phyloP scores from a whole-genome alignment of 1,140 invertebrate genomes.

The Acromyrmex echinatior region DNA sequence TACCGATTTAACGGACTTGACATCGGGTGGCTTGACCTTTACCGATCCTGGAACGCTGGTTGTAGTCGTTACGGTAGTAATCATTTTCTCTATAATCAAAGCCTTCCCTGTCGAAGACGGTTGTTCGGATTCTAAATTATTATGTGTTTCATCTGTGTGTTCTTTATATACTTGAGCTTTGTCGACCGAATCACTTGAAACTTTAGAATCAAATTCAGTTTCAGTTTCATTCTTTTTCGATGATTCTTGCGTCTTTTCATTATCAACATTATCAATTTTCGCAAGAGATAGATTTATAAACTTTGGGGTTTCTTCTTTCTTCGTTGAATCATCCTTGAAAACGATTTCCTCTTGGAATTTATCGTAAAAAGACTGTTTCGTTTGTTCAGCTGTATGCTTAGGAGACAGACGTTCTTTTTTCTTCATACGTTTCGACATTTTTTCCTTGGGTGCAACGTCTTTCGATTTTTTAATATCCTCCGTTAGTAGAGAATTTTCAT shows the following conservation, averaged over 20 bases:
- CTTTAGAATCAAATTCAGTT: conserved; percentile 28
- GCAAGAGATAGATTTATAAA: not conserved
- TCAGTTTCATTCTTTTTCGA: not conserved
- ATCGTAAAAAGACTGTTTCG: conserved; percentile 27
- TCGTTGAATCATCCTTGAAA: conserved; percentile 24
- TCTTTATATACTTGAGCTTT: not conserved
- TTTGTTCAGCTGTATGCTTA: conserved; percentile 23
- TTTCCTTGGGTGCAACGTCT: not conserved
- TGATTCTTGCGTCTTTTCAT: not conserved
- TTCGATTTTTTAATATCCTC: conserved; percentile 18
- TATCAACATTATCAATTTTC: not conserved
- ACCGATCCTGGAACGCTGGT: conserved; percentile 49
- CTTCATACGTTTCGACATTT: conserved; percentile 7
- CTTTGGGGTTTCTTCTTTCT: conserved; percentile 15
- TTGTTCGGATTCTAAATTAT: conserved; percentile 7
- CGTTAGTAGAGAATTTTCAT: not conserved
- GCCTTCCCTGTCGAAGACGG: conserved; percentile 62
- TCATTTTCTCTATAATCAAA: conserved; percentile 74
- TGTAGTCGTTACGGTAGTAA: conserved; percentile 74
- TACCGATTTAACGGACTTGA: conserved; percentile 73
- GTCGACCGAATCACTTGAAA: not conserved
- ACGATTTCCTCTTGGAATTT: conserved; percentile 59
- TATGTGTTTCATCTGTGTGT: not conserved
- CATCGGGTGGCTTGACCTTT: conserved; percentile 64
- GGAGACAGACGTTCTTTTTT: conserved; percentile 30